Base-by-base conservation (phyloP, 1,140 invertebrate genomes). In the Drosophila elegans region DNA sequence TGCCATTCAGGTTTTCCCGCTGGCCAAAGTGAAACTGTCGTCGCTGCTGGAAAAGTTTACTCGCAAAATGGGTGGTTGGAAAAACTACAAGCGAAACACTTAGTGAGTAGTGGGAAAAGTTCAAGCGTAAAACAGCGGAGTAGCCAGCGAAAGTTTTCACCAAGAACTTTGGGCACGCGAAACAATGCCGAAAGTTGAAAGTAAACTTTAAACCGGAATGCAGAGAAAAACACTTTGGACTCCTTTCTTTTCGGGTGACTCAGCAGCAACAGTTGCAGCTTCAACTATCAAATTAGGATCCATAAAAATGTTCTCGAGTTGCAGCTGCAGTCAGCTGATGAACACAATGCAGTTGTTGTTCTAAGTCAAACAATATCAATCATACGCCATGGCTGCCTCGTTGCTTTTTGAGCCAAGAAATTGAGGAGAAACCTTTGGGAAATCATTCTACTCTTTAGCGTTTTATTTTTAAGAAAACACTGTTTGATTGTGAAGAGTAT, bases 171-270 rank as follows among this genome's bases (percentile, higher is more conserved):
- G 64, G 57, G 63, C 62, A 79, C 49, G 49, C 56, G 51, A 39
- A 82, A 78, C 83, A 88, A 78, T 88, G 78, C 60, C 25, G 34
- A 52, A 83, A 73, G 48, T 85, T 88, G 75, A 52, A 83, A 73
- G 52, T 85, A 82, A 75, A 27, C 48, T 46, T 45, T 54, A 32
- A 41, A 36, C 48, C 42, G 27, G 54, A 81, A 59, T 36, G 45
- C 36, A 49, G 34, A 61, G 54, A 51, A 73, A 76, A 71, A 36
- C 68, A 88, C 74, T 78, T 68, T 68, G 29, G 55, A 41, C 48
- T 36, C 9, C 11, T 46, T 67, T 67, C 21, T 48, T 39, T 73
- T 44, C 25, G 48, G 56, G 29, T 16, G 4, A 51, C 13, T 13
- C n/a, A 45, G 38, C 13, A 61, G 42, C 68, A 74, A 74, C 71